Percentiles rank a stretch among this genome's conserved stretches.
These are phyloP conservation scores for Mormyrus proboscirostris DNA, from an alignment of 2,797 vertebrate genomes.

Conservation along the genomic window DNA sequence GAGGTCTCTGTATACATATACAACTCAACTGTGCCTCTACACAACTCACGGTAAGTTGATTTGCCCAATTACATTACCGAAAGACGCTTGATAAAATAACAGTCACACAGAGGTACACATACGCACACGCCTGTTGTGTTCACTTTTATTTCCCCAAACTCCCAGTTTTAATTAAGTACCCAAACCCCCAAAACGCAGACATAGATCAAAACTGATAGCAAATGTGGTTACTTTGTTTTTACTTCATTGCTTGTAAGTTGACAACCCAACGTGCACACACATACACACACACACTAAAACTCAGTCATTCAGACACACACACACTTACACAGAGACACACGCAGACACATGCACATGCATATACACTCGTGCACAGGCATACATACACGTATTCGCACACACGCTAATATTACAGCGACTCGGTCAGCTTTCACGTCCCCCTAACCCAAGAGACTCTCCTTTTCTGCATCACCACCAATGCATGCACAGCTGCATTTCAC, in stretches of 20 bases:
- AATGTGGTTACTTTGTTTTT: not conserved
- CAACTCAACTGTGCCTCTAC: not conserved
- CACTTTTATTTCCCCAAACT: not conserved
- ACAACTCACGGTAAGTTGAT: not conserved
- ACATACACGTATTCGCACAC: not conserved
- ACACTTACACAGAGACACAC: not conserved
- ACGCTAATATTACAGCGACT: not conserved
- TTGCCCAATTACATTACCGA: not conserved
- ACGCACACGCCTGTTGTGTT: not conserved
- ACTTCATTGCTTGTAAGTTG: not conserved
- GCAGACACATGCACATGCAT: not conserved
- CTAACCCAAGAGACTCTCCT: not conserved
- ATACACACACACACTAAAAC: not conserved
- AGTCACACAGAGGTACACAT: not conserved
- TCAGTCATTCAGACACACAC: not conserved
- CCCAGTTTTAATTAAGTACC: not conserved
- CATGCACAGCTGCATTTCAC: not conserved
- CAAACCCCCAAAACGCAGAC: not conserved
- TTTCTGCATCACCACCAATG: not conserved
- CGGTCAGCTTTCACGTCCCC: not conserved
- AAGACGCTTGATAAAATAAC: not conserved
- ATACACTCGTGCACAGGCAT: not conserved
- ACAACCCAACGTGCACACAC: not conserved
- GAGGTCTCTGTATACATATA: not conserved
- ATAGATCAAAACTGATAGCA: not conserved